Percentiles rank a stretch among this genome's conserved stretches.
Evolutionary conservation across 2,888 invertebrate genomes (phyloP).

Genomic region (Stenichneumon culpator): DNA sequence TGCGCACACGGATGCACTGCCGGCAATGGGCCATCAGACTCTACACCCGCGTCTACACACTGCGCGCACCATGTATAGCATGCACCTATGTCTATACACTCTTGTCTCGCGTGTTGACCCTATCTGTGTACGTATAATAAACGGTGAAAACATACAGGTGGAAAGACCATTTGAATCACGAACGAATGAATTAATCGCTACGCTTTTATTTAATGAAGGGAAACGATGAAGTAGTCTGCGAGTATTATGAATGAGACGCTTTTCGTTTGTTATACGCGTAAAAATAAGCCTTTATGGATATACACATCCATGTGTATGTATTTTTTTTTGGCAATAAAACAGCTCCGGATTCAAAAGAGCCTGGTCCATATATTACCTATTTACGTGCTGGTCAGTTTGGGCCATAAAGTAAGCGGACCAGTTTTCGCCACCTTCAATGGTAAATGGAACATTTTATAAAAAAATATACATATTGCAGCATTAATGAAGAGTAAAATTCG

Average conservation of each 20-base stretch:
- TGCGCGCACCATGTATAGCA: constrained; percentile 2
- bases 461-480: no score
- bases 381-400: no score
- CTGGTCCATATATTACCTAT: neutral
- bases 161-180: constrained; percentile 50
- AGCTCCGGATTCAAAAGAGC: neutral
- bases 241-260: constrained; percentile 5
- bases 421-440: no score
- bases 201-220: constrained; percentile 36
- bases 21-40: constrained; percentile 58
- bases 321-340: neutral
- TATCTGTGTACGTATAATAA: constrained; percentile 30
- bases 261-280: neutral
- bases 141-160: constrained; percentile 25
- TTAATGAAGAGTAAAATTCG: no score
- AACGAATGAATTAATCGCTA: constrained; percentile 49
- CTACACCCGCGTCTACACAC: constrained; percentile 17
- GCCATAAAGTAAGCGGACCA: neutral
- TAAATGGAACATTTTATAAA: no score
- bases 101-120: constrained; percentile 36
- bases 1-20: constrained; percentile 56
- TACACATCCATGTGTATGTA: neutral
- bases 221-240: neutral
- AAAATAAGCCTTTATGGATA: neutral
- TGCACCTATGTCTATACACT: constrained; percentile 4